Evolutionary conservation across 64 coral and sea anemone genomes (phyloP).

Genomic region (Stichodactyla mertensii): DNA sequence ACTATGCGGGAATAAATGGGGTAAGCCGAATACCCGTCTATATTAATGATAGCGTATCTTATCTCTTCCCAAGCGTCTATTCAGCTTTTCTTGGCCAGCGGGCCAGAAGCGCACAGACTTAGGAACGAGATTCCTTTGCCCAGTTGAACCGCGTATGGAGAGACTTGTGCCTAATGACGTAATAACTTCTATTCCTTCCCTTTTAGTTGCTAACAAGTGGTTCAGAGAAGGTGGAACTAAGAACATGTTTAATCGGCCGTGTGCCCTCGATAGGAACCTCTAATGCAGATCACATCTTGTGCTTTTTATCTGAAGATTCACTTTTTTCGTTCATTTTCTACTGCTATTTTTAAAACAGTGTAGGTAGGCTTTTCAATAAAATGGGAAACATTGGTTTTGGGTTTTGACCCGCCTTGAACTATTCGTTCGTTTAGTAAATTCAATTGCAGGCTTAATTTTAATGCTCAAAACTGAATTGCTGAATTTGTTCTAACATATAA

Average conservation of each 20-base stretch:
- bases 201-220: constrained; percentile 64
- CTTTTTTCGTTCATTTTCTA: background rate
- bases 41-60: no score
- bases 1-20: constrained; percentile 88
- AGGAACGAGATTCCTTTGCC: no score
- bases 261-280: background rate
- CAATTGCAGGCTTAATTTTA: background rate
- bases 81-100: no score
- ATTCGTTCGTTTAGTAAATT: background rate
- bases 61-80: no score
- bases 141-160: no score
- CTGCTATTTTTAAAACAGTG: background rate
- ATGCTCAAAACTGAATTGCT: no score
- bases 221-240: constrained; percentile 28
- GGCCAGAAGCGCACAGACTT: no score
- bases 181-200: background rate
- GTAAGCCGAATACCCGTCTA: constrained; percentile 27
- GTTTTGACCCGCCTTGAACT: background rate
- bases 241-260: constrained; percentile 11
- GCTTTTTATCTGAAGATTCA: background rate
- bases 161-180: background rate
- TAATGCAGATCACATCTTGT: background rate
- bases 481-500: no score
- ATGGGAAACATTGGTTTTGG: background rate
- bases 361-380: background rate